These are phyloP conservation scores for Blastomussa wellsi DNA, from an alignment of 92 coral and sea anemone species.

Conservation along the genomic window DNA sequence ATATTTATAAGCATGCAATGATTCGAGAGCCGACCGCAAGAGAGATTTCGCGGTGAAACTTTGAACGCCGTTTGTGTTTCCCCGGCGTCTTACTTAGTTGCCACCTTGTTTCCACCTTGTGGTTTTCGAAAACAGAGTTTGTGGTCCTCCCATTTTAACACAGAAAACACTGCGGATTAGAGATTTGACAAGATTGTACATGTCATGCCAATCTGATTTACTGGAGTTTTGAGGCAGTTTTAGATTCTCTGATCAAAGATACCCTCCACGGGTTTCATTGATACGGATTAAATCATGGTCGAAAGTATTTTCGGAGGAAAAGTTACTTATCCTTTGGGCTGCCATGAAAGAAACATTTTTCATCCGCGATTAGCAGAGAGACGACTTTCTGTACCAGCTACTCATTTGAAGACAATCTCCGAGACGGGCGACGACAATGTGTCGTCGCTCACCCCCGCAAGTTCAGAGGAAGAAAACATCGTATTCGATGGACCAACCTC, in stretches of 20 bases:
- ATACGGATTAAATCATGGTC: constrained; percentile 40
- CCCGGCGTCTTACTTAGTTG: background rate
- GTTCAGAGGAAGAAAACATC: background rate
- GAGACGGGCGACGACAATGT: constrained; percentile 44
- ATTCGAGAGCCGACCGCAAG: constrained; percentile 33
- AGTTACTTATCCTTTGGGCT: background rate
- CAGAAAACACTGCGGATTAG: constrained; percentile 6
- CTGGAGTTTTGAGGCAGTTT: constrained; percentile 16
- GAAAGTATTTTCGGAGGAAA: constrained; percentile 61
- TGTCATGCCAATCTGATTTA: constrained; percentile 14
- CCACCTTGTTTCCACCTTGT: constrained; percentile 12
- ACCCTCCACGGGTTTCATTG: background rate
- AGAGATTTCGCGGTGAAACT: constrained; percentile 6
- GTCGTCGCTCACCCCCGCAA: background rate
- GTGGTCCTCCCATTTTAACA: background rate
- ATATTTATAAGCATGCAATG: constrained; percentile 43
- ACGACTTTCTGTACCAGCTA: constrained; percentile 28
- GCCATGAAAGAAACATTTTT: constrained; percentile 23
- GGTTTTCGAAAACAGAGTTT: constrained; percentile 29
- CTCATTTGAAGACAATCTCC: constrained; percentile 53
- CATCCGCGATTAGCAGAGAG: constrained; percentile 43
- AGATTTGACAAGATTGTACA: constrained; percentile 23
- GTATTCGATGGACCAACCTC: constrained; percentile 12
- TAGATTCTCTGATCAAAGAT: constrained; percentile 23
- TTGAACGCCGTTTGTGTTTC: background rate